These are phyloP conservation scores for Erpobdella octoculata DNA, from an alignment of 2,888 invertebrate genomes.

Conservation along the genomic window DNA sequence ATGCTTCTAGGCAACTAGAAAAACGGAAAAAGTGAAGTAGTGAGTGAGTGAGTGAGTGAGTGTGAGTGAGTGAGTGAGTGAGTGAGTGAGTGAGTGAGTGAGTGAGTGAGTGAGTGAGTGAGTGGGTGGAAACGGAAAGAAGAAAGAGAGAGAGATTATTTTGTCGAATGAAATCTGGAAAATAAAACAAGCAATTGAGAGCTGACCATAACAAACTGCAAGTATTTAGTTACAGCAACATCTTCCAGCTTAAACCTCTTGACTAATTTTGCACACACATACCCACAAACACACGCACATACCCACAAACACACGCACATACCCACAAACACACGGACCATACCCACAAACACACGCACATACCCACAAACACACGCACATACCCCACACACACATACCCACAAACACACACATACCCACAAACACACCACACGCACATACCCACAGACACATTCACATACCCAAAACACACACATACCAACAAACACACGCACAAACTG, in stretches of 20 bases:
- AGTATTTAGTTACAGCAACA: too few species aligned
- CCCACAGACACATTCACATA: neutral
- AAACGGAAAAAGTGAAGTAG: neutral
- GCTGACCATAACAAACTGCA: neutral
- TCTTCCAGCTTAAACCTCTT: too few species aligned
- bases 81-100: neutral
- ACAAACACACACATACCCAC: neutral
- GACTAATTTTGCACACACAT: neutral
- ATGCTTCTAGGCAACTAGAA: too few species aligned
- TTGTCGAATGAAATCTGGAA: neutral
- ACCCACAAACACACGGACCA: neutral
- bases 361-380: neutral
- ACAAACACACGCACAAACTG: slow-evolving; percentile 24
- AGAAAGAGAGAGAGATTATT: neutral
- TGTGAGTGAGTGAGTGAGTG: neutral
- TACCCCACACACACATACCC: neutral
- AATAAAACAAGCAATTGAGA: neutral
- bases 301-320: slow-evolving; percentile 11
- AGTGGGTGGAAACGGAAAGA: neutral
- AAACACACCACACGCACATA: neutral
- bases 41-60: neutral
- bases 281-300: slow-evolving; percentile 23
- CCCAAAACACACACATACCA: slow-evolving; percentile 19
- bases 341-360: slow-evolving; percentile 3
- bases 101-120: neutral